phyloP scores from a whole-genome alignment of 2,797 vertebrate genomes.

The Mastacembelus armatus region DNA sequence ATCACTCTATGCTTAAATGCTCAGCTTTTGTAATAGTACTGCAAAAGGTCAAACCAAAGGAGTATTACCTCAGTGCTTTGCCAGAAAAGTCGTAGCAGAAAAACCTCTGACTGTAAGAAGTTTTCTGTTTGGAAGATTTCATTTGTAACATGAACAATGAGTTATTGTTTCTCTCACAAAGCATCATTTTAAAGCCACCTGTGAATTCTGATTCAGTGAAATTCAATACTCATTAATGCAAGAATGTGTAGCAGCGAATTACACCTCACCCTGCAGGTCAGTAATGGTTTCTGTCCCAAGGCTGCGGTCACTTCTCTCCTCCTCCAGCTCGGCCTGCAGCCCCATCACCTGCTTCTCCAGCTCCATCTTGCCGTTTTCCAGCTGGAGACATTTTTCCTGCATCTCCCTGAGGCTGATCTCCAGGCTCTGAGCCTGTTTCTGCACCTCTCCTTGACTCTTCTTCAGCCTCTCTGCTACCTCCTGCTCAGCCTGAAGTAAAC shows the following conservation, averaged over 20 bases:
- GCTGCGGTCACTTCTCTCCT: constrained; percentile 88
- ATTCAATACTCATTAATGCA: background rate
- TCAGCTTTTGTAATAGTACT: background rate
- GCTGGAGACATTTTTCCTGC: constrained; percentile 88
- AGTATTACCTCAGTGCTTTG: too few relatives aligned
- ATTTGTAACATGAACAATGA: background rate
- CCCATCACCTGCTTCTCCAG: constrained; percentile 92
- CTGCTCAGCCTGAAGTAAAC: constrained; percentile 87
- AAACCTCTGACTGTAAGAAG: background rate
- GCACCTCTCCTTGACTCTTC: constrained; percentile 91
- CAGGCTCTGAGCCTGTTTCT: constrained; percentile 91
- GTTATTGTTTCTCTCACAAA: background rate
- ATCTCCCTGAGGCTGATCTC: constrained; percentile 90
- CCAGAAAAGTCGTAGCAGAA: background rate
- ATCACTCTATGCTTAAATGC: background rate
- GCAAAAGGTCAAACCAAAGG: too few relatives aligned
- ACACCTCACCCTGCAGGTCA: constrained; percentile 92
- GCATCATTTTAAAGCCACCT: too few relatives aligned
- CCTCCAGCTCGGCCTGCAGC: constrained; percentile 90
- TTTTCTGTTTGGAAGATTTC: background rate
- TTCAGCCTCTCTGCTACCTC: constrained; percentile 89
- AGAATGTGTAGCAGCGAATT: background rate
- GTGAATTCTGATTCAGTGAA: background rate
- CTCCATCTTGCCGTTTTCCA: constrained; percentile 90
- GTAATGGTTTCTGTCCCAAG: constrained; percentile 89